Evolutionary conservation across 2,113 vertebrate genomes (phyloP), one percentile per base, ranked within the genome.

Genomic region (Carollia perspicillata): DNA sequence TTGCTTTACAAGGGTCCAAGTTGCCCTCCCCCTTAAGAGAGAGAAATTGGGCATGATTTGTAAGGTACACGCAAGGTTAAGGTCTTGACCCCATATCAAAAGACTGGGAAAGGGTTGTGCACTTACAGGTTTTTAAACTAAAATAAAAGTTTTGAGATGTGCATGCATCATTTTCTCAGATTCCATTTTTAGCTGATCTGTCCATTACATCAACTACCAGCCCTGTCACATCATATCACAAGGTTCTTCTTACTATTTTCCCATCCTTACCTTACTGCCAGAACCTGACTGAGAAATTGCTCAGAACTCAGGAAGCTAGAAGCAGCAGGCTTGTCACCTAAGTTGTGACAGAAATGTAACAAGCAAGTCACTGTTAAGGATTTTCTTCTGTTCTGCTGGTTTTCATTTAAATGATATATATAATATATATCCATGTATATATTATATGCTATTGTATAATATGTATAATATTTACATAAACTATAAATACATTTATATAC

Each of bases 271-370:
- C 1, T 84, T 81, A 72, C 4, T 20, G 49, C 37, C 33, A 91
- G 30, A 93, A 74, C 49, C 63, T 47, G 84, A 14, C 0, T 8
- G 26, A 66, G 72, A 94, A 88, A 94, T 66, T 66, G 51, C 13
- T 87, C 74, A 69, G 47, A 63, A 95, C 12, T 63, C 60, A 90
- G 85, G 4, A 93, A 90, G 51, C 60, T 51, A 83, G n/a, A 97
- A 69, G 23, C 44, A 81, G 14, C 49, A 37, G 55, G 30, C 14
- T 30, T 92, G 23, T 51, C 33, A 35, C n/a, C 42, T 79, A 58
- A 55, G 49, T 74, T 89, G 17, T 42, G 20, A 83, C 8, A 66
- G 51, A 85, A 88, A 89, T 30, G 1, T 40, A 77, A 87, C 53
- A 78, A 94, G 81, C 80, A 93, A 11, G 51, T 35, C 30, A 83